phyloP scores from a whole-genome alignment of 2,113 vertebrate genomes.

The Oryzias curvinotus region DNA sequence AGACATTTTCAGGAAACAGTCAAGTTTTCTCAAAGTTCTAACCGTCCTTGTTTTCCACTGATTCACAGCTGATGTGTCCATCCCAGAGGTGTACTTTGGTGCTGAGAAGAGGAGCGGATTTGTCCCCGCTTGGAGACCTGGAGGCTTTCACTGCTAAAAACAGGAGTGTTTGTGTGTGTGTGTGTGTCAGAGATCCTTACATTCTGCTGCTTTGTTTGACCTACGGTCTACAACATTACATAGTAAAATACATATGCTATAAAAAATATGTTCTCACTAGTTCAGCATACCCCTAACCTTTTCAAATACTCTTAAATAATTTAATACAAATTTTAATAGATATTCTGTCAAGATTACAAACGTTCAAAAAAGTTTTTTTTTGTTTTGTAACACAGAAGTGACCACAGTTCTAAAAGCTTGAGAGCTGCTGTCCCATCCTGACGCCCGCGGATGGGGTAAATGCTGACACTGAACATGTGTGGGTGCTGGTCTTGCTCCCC shows the following conservation, averaged over 20 bases:
- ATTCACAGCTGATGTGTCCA: slow-evolving; percentile 34
- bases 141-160: slow-evolving; percentile 55
- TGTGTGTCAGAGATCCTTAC: slow-evolving; percentile 60
- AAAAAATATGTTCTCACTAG: slow-evolving; percentile 77
- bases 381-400: slow-evolving; percentile 50
- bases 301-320: slow-evolving; percentile 69
- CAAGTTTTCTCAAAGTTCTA: slow-evolving; percentile 37
- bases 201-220: slow-evolving; percentile 67
- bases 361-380: slow-evolving; percentile 76
- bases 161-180: slow-evolving; percentile 48
- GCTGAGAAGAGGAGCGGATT: slow-evolving; percentile 36
- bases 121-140: slow-evolving; percentile 25
- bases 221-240: slow-evolving; percentile 63
- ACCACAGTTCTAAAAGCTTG: slow-evolving; percentile 49
- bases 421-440: slow-evolving; percentile 49
- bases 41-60: slow-evolving; percentile 3
- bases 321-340: slow-evolving; percentile 81
- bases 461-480: slow-evolving; percentile 51
- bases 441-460: slow-evolving; percentile 59
- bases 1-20: slow-evolving; percentile 63
- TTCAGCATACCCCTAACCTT: slow-evolving; percentile 62
- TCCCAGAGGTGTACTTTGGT: slow-evolving; percentile 56
- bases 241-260: slow-evolving; percentile 81
- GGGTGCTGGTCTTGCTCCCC: slow-evolving; percentile 26
- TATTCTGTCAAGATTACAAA: slow-evolving; percentile 80